phyloP scores from a whole-genome alignment of 2,888 invertebrate genomes.

The Drosophila bunnanda region DNA sequence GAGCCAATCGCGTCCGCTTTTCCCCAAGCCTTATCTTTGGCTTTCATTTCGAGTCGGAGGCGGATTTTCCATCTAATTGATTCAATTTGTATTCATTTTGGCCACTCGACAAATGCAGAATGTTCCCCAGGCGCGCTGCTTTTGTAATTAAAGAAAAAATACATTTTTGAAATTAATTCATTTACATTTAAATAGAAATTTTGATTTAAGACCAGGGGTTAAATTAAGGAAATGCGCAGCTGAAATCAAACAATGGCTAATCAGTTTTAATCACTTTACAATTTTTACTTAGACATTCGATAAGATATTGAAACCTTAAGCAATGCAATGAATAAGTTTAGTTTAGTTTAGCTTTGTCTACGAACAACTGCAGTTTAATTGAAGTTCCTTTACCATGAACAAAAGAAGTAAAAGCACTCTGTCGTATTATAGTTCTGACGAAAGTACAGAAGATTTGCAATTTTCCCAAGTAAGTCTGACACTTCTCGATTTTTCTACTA shows the following conservation, averaged over 20 bases:
- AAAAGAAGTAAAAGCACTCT: background rate
- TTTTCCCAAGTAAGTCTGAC: background rate
- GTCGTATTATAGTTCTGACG: background rate
- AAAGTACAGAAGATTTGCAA: background rate
- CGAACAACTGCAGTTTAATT: background rate
- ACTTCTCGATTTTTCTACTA: too few relatives aligned
- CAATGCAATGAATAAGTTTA: background rate
- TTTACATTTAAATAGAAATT: slow-evolving; percentile 42
- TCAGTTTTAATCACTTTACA: background rate
- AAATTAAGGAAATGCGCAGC: background rate
- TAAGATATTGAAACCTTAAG: slow-evolving; percentile 1
- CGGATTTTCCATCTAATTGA: slow-evolving; percentile 53
- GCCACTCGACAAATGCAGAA: slow-evolving; percentile 33
- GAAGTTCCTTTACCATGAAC: background rate
- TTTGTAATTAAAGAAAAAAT: slow-evolving; percentile 36
- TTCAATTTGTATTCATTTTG: slow-evolving; percentile 67
- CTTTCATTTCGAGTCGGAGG: slow-evolving; percentile 22
- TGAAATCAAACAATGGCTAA: background rate
- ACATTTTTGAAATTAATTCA: slow-evolving; percentile 32
- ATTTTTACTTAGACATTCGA: background rate
- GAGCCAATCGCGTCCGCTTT: slow-evolving; percentile 11
- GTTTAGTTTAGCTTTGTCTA: background rate
- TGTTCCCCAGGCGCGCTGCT: slow-evolving; percentile 17
- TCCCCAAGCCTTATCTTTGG: slow-evolving; percentile 19
- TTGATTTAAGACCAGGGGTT: background rate